phyloP scores from a whole-genome alignment of 2,888 invertebrate species.

The Rotaria socialis region DNA sequence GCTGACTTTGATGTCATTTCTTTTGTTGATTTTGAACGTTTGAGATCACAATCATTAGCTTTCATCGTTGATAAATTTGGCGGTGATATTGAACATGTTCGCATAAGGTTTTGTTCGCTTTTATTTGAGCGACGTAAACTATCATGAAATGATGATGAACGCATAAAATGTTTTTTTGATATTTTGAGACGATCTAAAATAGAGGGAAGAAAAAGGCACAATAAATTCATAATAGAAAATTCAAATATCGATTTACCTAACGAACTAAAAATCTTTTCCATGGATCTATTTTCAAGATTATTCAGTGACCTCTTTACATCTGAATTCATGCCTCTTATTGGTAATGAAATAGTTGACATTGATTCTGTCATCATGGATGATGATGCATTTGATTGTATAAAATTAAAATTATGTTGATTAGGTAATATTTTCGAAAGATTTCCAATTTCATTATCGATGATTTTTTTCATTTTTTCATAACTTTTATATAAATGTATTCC shows the following conservation, averaged over 20 bases:
- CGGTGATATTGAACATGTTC: not conserved
- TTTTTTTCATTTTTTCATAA: conserved; percentile 61
- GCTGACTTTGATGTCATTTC: not conserved
- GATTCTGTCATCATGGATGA: not conserved
- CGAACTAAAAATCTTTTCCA: not conserved
- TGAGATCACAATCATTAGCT: not conserved
- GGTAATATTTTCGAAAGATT: not conserved
- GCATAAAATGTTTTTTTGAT: not conserved
- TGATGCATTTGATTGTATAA: conserved; percentile 1
- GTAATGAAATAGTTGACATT: not conserved
- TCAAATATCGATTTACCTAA: not conserved
- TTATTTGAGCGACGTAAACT: conserved; percentile 21
- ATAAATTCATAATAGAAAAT: not conserved
- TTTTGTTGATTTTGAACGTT: conserved; percentile 15
- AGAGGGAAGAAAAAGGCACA: not conserved
- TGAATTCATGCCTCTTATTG: not conserved
- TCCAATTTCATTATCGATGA: not conserved
- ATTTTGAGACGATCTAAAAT: not conserved
- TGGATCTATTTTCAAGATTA: not conserved
- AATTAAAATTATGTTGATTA: conserved; percentile 29
- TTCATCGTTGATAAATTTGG: not conserved
- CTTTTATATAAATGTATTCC: conserved; percentile 71
- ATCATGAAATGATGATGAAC: conserved; percentile 34
- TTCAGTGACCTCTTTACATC: not conserved
- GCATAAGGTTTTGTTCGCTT: not conserved